Conservation (phyloP, 2,797 vertebrate genomes). For the Artibeus lituratus region DNA sequence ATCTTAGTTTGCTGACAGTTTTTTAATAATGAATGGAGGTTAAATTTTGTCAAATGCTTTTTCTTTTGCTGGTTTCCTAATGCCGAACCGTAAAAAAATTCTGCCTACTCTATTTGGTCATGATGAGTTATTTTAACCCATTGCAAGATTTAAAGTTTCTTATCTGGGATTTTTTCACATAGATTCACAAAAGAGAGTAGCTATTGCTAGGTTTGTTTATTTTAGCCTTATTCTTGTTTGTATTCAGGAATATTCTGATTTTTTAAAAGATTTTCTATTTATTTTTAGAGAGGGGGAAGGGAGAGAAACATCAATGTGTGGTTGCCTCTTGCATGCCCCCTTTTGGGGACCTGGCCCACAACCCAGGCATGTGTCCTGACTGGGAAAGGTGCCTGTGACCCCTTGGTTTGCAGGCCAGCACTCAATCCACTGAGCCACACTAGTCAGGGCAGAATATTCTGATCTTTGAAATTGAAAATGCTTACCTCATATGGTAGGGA, state of each 20-base stretch:
- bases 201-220: not conserved
- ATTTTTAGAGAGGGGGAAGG: not conserved
- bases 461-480: constrained; percentile 7
- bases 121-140: not conserved
- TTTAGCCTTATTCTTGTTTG: not conserved
- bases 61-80: not conserved
- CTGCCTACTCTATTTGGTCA: not conserved
- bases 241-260: not conserved
- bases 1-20: not conserved
- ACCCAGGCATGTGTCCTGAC: not conserved
- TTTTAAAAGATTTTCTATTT: not conserved
- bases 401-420: not conserved
- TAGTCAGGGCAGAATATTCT: too few species aligned
- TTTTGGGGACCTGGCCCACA: not conserved
- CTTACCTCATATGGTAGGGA: not conserved
- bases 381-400: not conserved
- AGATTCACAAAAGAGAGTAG: not conserved
- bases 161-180: not conserved
- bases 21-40: not conserved
- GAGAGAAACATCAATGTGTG: not conserved
- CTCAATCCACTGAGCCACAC: not conserved
- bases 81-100: not conserved
- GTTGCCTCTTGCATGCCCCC: not conserved
- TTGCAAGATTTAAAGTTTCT: constrained; percentile 10
- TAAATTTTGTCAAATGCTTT: not conserved